Evolutionary conservation across 2,113 vertebrate species (phyloP).

Genomic region (Sigmodon hispidus): DNA sequence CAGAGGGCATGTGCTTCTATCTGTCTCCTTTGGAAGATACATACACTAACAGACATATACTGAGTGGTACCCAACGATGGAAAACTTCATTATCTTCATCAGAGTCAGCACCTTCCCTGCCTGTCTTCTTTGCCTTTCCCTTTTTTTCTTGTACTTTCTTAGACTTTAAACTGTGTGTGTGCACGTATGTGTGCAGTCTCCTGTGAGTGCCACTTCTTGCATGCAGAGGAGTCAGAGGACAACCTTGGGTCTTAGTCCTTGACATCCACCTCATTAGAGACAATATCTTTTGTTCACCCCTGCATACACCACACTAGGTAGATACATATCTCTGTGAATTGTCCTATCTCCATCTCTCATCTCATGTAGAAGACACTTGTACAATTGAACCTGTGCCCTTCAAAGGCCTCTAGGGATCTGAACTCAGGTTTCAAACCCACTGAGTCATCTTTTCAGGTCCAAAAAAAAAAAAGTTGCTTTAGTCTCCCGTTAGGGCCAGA

Average conservation of each 20-base stretch:
- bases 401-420: neutral
- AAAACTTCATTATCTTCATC: neutral
- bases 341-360: neutral
- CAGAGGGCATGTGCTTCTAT: neutral
- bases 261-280: neutral
- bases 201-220: neutral
- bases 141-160: neutral
- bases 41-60: neutral
- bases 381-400: neutral
- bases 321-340: neutral
- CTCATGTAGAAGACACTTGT: neutral
- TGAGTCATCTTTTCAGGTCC: neutral
- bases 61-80: neutral
- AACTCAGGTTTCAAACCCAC: neutral
- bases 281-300: too few relatives aligned
- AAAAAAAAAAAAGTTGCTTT: slow-evolving; percentile 35
- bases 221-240: neutral
- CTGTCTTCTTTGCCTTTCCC: neutral
- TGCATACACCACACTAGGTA: neutral
- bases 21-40: neutral
- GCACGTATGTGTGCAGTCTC: neutral
- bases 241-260: neutral
- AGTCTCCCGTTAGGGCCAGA: slow-evolving; percentile 2
- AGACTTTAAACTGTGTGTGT: neutral
- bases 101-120: neutral